Base-by-base conservation (phyloP, 2,113 vertebrate species). In the Anguilla japonica region DNA sequence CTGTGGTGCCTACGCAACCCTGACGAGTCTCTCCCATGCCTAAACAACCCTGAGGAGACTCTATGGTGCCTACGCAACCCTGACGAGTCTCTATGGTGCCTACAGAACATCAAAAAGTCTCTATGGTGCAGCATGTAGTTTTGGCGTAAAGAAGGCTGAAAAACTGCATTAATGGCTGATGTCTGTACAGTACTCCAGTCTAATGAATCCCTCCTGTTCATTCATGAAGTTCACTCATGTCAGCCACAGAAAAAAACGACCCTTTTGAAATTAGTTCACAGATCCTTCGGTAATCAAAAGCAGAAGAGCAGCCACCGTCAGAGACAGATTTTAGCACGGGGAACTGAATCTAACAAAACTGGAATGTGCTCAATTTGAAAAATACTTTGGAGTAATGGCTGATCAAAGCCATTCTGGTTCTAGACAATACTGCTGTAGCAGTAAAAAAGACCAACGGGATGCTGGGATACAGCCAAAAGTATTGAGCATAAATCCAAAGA, bases 191-290 rank as follows among this genome's bases (percentile, higher is more conserved):
- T n/a, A 3, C n/a, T 75, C 71, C n/a, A 34, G 71, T 29, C 71
- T 75, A 75, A 75, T 75, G 71, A 75, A 75, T 26, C 34, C 71
- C n/a, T 75, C 71, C 71, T 75, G 71, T 75, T 75, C 43, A 29
- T 53, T n/a, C 34, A 5, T 40, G 18, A 82, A 43, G 14, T 82
- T 82, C 81, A 82, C 9, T 29, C 80, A 53, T 46, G 43, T 82
- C 81, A 82, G 81, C 50, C 43, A 82, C 2, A 14, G 46, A 82
- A 50, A 9, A 50, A 50, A 53, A 50, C n/a, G 41, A 46, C 46
- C 43, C 71, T n/a, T 75, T 75, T 53, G 22, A 82, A 53, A 29
- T 56, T 15, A 56, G 50, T 53, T 53, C 81, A 53, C 46, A 82
- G 81, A 40, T 41, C 79, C 29, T 41, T 20, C 2, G 39, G 79